A percentile compares a stretch with the other conserved stretches of the same genome.
Conservation (phyloP, 2,113 vertebrate genomes). For the Barnardius zonarius region DNA sequence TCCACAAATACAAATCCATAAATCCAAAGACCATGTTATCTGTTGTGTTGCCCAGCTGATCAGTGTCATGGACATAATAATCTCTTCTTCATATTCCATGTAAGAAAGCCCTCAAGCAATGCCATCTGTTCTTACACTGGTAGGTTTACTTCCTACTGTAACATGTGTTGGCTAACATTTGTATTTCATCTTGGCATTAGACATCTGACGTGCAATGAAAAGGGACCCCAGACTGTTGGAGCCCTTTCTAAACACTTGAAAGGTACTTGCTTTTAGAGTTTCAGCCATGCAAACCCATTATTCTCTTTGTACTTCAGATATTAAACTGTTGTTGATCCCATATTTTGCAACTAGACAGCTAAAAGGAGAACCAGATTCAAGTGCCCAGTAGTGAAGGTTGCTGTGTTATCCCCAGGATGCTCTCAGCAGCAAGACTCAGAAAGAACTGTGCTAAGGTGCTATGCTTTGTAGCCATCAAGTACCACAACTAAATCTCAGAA, state of each 20-base stretch:
- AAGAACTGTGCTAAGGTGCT: neutral
- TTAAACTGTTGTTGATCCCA: neutral
- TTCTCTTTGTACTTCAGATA: neutral
- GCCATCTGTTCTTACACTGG: neutral
- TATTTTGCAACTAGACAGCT: neutral
- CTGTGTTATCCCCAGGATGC: neutral
- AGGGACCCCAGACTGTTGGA: neutral
- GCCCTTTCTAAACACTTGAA: neutral
- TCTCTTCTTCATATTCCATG: neutral
- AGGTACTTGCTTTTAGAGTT: neutral
- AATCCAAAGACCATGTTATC: neutral
- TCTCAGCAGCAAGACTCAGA: neutral
- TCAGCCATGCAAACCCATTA: neutral
- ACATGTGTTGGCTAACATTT: neutral
- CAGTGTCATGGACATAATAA: neutral
- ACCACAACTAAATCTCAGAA: neutral
- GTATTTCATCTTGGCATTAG: neutral
- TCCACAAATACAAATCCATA: neutral
- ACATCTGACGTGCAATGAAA: neutral
- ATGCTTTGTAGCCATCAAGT: neutral
- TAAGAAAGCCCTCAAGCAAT: neutral
- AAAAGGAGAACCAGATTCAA: neutral
- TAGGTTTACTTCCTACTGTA: neutral
- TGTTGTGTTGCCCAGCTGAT: neutral
- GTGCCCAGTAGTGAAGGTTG: neutral